phyloP scores from a whole-genome alignment of 2,797 vertebrate genomes.

The Malurus splendens region DNA sequence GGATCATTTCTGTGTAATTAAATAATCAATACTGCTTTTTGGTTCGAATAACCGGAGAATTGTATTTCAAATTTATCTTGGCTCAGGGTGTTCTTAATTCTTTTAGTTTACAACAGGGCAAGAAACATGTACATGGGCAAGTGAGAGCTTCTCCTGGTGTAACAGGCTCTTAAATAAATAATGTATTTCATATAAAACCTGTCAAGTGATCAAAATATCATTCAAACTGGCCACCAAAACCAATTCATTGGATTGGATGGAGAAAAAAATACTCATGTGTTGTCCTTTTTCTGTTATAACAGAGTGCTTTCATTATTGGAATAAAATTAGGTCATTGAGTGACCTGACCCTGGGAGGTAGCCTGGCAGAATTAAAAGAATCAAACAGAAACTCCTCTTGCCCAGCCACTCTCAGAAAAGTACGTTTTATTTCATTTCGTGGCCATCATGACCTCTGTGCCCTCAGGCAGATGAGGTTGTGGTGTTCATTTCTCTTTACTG shows the following conservation, averaged over 20 bases:
- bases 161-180: background rate
- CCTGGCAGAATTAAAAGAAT: background rate
- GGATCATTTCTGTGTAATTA: constrained; percentile 16
- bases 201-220: background rate
- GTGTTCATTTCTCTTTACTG: background rate
- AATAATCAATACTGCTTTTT: constrained; percentile 53
- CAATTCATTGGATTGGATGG: background rate
- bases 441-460: background rate
- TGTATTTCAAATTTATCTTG: constrained; percentile 22
- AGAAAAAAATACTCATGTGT: background rate
- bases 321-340: background rate
- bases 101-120: background rate
- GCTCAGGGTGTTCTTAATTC: background rate
- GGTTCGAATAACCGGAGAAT: background rate
- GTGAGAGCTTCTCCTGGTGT: background rate
- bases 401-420: background rate
- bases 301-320: background rate
- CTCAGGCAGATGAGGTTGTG: background rate
- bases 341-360: background rate
- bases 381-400: background rate
- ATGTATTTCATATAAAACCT: background rate
- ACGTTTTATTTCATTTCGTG: background rate
- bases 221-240: background rate
- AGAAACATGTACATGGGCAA: background rate
- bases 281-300: background rate